phyloP scores from a whole-genome alignment of 2,888 invertebrate species.

The Synergus gifuensis region DNA sequence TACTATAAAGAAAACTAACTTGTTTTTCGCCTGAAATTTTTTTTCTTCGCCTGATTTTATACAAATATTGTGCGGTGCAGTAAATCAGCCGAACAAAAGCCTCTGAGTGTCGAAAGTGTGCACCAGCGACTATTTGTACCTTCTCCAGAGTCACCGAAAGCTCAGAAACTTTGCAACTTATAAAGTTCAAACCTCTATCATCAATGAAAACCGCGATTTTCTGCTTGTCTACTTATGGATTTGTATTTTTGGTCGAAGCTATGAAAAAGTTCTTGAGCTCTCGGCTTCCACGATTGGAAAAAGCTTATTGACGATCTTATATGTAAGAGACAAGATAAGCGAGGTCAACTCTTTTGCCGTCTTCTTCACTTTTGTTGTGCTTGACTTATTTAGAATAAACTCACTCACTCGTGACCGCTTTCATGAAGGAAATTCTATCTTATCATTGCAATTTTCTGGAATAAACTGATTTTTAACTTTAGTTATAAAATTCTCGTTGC shows the following conservation, averaged over 20 bases:
- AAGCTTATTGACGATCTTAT: conserved; percentile 16
- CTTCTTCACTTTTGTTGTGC: background rate
- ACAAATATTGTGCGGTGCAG: conserved; percentile 28
- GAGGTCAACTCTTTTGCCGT: conserved; percentile 26
- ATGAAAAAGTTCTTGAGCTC: conserved; percentile 25
- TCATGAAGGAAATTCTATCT: conserved; percentile 16
- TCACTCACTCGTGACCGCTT: conserved; percentile 9
- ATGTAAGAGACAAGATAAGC: conserved; percentile 8
- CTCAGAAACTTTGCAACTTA: conserved; percentile 24
- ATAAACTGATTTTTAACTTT: background rate
- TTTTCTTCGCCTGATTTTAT: background rate
- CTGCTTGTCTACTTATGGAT: conserved; percentile 8
- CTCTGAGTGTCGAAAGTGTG: conserved; percentile 18
- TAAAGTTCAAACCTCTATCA: background rate
- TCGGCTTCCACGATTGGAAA: background rate
- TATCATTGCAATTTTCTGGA: background rate
- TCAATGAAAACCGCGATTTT: background rate
- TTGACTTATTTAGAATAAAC: conserved; percentile 15
- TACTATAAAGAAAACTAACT: background rate
- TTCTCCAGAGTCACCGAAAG: conserved; percentile 28
- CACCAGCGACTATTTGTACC: conserved; percentile 17
- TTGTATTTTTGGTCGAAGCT: background rate
- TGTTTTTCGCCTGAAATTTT: conserved; percentile 4
- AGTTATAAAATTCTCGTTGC: too few species aligned
- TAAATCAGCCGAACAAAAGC: conserved; percentile 34